Conservation (phyloP, 2,113 vertebrate species). For the Eretmodus cyanostictus region DNA sequence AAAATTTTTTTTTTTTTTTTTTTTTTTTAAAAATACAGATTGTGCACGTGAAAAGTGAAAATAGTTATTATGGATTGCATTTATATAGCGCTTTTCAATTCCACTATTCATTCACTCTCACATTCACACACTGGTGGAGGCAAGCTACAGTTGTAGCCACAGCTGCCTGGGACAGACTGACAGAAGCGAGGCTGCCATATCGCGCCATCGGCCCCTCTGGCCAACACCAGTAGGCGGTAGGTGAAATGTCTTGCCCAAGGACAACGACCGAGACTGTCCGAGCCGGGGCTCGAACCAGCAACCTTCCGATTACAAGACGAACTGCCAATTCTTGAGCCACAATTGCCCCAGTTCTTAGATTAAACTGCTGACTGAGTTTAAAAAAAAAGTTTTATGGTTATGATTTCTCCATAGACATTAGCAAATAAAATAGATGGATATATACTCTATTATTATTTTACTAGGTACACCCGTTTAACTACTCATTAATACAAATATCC, state of each 20-base stretch:
- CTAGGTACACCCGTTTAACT: background rate
- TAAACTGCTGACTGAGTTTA: background rate
- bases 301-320: background rate
- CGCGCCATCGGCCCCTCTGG: accelerated
- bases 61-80: background rate
- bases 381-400: background rate
- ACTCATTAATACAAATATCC: background rate
- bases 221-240: background rate
- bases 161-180: background rate
- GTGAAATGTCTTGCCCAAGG: background rate
- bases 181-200: background rate
- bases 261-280: background rate
- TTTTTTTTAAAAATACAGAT: background rate
- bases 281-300: accelerated
- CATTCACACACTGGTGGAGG: background rate
- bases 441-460: background rate
- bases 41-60: background rate
- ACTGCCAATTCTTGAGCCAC: background rate
- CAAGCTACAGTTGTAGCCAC: background rate
- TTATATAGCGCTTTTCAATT: background rate
- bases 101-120: background rate
- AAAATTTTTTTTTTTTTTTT: background rate
- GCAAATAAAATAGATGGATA: background rate
- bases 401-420: background rate
- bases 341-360: accelerated